A percentile compares a stretch with the other conserved stretches of the same genome.
phyloP scores from a whole-genome alignment of 2,797 vertebrate genomes.

The Sebastiscus tertius region DNA sequence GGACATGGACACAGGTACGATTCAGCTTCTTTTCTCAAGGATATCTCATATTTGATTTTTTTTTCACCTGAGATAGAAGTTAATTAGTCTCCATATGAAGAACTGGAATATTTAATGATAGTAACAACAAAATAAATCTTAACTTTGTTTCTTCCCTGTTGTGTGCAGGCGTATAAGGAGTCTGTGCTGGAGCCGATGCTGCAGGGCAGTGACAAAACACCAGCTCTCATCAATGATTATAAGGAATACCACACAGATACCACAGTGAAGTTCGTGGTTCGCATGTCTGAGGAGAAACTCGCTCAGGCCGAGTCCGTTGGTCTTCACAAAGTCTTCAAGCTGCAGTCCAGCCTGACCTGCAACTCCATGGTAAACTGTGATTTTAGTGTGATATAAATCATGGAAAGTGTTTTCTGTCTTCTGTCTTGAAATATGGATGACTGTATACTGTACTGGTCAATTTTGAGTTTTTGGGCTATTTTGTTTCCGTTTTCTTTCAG shows the following conservation, averaged over 20 bases:
- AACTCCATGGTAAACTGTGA: slow-evolving; percentile 93
- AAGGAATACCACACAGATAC: slow-evolving; percentile 98
- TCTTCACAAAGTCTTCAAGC: slow-evolving; percentile 98
- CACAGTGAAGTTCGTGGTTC: slow-evolving; percentile 97
- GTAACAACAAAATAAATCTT: neutral
- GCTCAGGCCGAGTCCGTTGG: slow-evolving; percentile 95
- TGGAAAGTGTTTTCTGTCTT: neutral
- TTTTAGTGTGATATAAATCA: neutral
- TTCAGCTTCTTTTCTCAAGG: neutral
- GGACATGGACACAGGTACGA: slow-evolving; percentile 97
- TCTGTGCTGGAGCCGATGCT: slow-evolving; percentile 98
- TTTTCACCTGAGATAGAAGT: neutral
- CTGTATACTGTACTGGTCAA: neutral
- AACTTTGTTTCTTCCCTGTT: neutral
- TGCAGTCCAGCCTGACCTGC: slow-evolving; percentile 97
- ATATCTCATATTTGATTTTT: neutral
- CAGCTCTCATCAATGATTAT: slow-evolving; percentile 95
- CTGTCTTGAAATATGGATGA: neutral
- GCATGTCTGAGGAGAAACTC: slow-evolving; percentile 98
- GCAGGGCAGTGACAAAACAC: slow-evolving; percentile 96
- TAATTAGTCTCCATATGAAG: neutral
- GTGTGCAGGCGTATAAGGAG: slow-evolving; percentile 93
- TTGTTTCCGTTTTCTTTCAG: neutral
- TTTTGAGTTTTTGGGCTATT: neutral
- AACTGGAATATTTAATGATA: neutral